phyloP scores from a whole-genome alignment of 2,888 invertebrate species.

The Mimachlamys varia region DNA sequence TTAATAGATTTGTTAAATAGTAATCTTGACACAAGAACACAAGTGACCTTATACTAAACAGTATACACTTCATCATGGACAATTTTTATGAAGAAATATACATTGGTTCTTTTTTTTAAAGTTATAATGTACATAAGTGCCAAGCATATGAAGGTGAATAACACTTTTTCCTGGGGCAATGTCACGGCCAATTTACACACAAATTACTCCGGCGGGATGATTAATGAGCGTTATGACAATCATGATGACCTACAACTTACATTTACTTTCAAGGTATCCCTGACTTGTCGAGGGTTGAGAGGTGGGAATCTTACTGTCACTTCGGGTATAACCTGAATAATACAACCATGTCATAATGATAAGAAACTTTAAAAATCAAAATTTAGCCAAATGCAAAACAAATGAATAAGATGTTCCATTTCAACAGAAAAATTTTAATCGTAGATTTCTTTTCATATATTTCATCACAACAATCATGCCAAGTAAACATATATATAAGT shows the following conservation, averaged over 20 bases:
- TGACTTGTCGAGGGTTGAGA: slow-evolving; percentile 45
- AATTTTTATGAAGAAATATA: not conserved
- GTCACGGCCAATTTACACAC: not conserved
- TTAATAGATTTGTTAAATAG: too few relatives aligned
- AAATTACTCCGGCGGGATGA: not conserved
- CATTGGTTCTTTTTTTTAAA: not conserved
- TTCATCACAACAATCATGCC: slow-evolving; percentile 11
- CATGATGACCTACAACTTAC: slow-evolving; percentile 46
- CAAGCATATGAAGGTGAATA: not conserved
- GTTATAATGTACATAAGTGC: not conserved
- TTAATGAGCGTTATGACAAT: not conserved
- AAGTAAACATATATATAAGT: not conserved
- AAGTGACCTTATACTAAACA: too few relatives aligned
- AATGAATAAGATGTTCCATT: not conserved
- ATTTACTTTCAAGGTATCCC: slow-evolving; percentile 59
- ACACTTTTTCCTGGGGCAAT: not conserved
- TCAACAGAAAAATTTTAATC: not conserved
- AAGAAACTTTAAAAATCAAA: not conserved
- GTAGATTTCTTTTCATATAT: not conserved
- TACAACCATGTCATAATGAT: too few relatives aligned
- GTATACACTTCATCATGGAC: too few relatives aligned
- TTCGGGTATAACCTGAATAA: not conserved
- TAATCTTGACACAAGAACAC: too few relatives aligned
- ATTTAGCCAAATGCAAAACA: not conserved
- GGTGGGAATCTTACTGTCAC: not conserved